These are phyloP conservation scores for Delphinapterus leucas DNA, from an alignment of 2,113 vertebrate species.

Conservation along the genomic window DNA sequence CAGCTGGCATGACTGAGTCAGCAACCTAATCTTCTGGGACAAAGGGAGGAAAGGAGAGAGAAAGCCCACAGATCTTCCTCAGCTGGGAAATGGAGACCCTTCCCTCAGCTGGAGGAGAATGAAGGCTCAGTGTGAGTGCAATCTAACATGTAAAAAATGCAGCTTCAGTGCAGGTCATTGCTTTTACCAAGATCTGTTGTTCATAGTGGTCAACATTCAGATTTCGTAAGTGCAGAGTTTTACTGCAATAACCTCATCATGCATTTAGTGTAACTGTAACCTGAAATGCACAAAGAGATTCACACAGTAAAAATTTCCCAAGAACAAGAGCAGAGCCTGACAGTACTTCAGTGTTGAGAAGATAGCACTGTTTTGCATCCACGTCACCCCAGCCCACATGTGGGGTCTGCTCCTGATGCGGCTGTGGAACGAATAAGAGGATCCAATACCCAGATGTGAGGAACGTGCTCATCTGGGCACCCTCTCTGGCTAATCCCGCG, in stretches of 20 bases:
- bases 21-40: background rate
- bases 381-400: accelerated
- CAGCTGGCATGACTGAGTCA: background rate
- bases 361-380: accelerated
- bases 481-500: accelerated
- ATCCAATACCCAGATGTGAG: background rate
- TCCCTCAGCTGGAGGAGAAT: accelerated
- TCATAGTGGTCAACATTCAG: accelerated
- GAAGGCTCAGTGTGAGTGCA: accelerated
- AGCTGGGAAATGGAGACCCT: background rate
- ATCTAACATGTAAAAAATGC: accelerated
- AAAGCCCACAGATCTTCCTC: accelerated
- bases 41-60: background rate
- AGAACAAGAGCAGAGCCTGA: accelerated
- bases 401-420: accelerated
- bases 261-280: background rate
- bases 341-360: accelerated
- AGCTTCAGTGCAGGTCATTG: background rate
- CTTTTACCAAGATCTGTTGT: background rate
- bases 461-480: accelerated
- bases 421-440: accelerated
- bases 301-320: too few relatives aligned
- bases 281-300: accelerated
- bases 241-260: accelerated
- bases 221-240: accelerated